These are phyloP conservation scores for Polietes domitor DNA, from an alignment of 2,888 invertebrate genomes.

Conservation along the genomic window DNA sequence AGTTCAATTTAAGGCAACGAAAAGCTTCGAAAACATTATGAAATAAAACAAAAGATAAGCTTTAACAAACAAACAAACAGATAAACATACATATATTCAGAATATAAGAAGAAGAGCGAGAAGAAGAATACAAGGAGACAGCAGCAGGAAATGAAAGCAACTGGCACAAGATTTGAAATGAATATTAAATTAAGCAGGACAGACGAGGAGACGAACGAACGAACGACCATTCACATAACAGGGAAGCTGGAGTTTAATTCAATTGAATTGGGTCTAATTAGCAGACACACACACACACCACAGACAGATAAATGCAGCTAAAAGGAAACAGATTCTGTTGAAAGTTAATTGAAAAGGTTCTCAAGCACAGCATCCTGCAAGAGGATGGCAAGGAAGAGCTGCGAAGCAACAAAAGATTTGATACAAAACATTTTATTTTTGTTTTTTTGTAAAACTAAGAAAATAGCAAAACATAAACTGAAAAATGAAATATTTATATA, in stretches of 20 bases:
- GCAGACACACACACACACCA: not conserved
- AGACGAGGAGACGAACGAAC: not conserved
- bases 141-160: constrained; percentile 23
- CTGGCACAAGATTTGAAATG: not conserved
- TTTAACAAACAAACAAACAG: constrained; percentile 14
- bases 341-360: not conserved
- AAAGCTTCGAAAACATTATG: constrained; percentile 61
- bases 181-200: not conserved
- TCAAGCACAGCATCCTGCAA: not conserved
- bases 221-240: no score
- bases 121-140: not conserved
- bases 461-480: constrained; percentile 1
- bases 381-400: not conserved
- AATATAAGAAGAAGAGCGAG: constrained; percentile 5
- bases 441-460: not conserved
- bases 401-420: constrained; percentile 9
- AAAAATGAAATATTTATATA: constrained; percentile 40
- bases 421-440: not conserved
- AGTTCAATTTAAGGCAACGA: constrained; percentile 67
- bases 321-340: not conserved
- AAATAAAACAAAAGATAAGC: constrained; percentile 43
- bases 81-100: constrained; percentile 44
- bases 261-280: not conserved
- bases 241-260: not conserved
- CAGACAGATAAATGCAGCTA: not conserved